These are phyloP conservation scores for Fregetta grallaria DNA, from an alignment of 2,113 vertebrate genomes.

Conservation along the genomic window DNA sequence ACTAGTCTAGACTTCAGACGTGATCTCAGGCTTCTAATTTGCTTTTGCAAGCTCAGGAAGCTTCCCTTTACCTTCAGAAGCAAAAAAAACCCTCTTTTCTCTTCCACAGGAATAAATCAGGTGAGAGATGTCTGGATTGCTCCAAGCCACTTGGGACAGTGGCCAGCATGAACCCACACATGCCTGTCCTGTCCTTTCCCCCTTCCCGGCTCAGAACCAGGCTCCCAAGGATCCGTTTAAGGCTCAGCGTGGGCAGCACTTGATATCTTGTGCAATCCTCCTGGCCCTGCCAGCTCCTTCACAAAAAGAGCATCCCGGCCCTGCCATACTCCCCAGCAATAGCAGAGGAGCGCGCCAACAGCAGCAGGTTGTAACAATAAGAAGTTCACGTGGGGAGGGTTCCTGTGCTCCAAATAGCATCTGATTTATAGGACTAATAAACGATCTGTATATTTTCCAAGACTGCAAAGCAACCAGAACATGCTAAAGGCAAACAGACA, in stretches of 20 bases:
- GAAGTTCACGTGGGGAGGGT: neutral
- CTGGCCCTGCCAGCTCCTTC: neutral
- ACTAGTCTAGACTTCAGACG: conserved; percentile 26
- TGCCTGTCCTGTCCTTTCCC: neutral
- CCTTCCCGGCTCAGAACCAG: neutral
- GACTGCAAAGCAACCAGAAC: neutral
- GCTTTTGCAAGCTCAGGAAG: neutral
- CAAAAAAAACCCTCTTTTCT: neutral
- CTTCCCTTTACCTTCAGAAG: neutral
- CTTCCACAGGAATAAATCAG: neutral
- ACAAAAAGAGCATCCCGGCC: neutral
- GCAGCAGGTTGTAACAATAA: neutral
- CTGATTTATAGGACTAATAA: conserved; percentile 47
- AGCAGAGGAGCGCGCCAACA: neutral
- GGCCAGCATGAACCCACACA: fast-evolving
- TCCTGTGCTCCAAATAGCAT: conserved; percentile 31
- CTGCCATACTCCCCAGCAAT: neutral
- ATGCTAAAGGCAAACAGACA: conserved; percentile 30
- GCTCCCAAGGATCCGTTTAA: neutral
- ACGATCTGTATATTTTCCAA: neutral
- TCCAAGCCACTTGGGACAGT: neutral
- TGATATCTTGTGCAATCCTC: neutral
- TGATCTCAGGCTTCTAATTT: neutral
- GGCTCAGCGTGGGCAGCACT: neutral
- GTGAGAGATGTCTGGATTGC: neutral